Percentiles rank a stretch among this genome's conserved stretches.
Evolutionary conservation across 2,888 invertebrate genomes (phyloP).

Genomic region (Antitype chi): DNA sequence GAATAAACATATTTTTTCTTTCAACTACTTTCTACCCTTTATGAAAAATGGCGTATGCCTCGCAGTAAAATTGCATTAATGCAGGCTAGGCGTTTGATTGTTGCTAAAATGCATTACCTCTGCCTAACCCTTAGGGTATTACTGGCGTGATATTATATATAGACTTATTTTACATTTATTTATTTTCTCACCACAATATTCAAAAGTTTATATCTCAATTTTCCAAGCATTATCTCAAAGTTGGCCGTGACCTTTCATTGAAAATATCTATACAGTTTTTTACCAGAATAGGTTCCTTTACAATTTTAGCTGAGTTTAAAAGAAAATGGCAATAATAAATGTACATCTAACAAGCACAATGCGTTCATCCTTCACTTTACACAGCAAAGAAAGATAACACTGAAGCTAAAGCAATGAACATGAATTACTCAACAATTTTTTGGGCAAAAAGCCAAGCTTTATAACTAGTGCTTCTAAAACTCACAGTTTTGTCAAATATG

Average conservation of each 20-base stretch:
- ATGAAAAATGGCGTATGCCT: too few species aligned
- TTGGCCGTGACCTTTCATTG: background rate
- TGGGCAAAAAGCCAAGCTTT: constrained; percentile 36
- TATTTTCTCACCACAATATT: too few species aligned
- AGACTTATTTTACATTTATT: too few species aligned
- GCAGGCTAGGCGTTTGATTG: background rate
- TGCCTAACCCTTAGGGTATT: background rate
- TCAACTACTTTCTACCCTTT: too few species aligned
- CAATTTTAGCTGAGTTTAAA: background rate
- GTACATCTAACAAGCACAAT: background rate
- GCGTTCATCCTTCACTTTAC: constrained; percentile 9
- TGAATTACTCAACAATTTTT: constrained; percentile 29
- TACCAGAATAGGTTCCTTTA: background rate
- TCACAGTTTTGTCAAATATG: constrained; percentile 5
- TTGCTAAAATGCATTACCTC: background rate
- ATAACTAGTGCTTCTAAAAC: constrained; percentile 5
- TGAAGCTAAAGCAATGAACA: constrained; percentile 18
- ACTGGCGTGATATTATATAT: background rate
- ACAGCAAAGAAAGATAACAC: constrained; percentile 8
- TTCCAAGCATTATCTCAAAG: background rate
- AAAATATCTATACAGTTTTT: background rate
- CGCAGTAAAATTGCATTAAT: too few species aligned
- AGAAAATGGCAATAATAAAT: background rate
- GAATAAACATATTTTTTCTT: too few species aligned
- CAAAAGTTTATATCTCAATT: background rate